These are phyloP conservation scores for Oriolus oriolus DNA, from an alignment of 2,113 vertebrate genomes.

Conservation along the genomic window DNA sequence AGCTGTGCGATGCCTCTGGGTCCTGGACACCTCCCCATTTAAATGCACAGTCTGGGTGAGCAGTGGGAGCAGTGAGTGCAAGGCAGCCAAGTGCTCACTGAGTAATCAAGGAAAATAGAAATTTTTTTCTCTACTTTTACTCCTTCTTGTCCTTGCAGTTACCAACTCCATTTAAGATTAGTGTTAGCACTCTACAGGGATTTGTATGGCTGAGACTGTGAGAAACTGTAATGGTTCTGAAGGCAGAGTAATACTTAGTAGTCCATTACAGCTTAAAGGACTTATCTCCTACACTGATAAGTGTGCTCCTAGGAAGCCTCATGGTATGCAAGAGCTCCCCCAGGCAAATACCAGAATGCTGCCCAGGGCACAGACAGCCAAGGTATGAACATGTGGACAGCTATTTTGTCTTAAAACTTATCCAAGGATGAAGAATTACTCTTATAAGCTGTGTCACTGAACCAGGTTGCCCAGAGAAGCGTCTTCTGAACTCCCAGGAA, in stretches of 20 bases:
- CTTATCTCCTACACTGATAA: not conserved
- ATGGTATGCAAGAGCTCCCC: not conserved
- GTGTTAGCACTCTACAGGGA: not conserved
- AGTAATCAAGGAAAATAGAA: not conserved
- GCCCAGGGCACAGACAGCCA: not conserved
- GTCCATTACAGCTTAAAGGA: not conserved
- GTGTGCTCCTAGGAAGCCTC: not conserved
- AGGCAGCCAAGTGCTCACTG: not conserved
- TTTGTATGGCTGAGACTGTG: not conserved
- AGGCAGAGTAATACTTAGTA: not conserved
- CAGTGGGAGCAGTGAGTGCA: not conserved
- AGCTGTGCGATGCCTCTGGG: not conserved
- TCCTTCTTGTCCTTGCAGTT: conserved; percentile 16
- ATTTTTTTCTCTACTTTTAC: not conserved
- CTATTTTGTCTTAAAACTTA: not conserved
- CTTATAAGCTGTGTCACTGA: not conserved
- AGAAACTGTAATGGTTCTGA: not conserved
- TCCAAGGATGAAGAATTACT: not conserved
- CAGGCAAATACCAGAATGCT: not conserved
- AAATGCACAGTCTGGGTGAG: not conserved
- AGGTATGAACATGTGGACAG: not conserved
- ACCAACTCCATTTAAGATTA: not conserved
- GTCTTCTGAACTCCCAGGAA: not conserved
- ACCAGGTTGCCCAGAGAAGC: not conserved
- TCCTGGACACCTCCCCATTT: fast-evolving